Conservation (phyloP, 1,140 invertebrate genomes). For the Orussus abietinus region DNA sequence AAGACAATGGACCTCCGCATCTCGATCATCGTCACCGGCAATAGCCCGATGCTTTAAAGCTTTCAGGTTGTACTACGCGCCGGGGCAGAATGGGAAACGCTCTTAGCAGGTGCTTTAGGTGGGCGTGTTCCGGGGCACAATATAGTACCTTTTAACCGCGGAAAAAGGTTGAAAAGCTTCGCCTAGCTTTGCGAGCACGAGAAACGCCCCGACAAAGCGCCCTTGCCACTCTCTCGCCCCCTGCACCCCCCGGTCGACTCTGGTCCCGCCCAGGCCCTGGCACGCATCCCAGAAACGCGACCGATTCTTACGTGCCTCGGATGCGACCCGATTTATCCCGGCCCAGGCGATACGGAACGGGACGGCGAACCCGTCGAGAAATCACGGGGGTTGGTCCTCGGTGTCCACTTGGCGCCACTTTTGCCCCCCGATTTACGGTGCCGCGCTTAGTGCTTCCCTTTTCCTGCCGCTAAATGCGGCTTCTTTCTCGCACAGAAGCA, state of each 20-base stretch:
- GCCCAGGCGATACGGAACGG: too few relatives aligned
- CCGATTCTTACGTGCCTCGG: background rate
- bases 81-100: constrained; percentile 10
- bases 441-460: too few relatives aligned
- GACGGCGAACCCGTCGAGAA: too few relatives aligned
- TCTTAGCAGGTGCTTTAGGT: constrained; percentile 15
- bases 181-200: constrained; percentile 9
- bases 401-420: too few relatives aligned
- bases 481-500: too few relatives aligned
- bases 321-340: background rate
- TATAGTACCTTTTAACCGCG: constrained; percentile 20
- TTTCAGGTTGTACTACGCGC: constrained; percentile 9
- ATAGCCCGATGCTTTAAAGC: constrained; percentile 5
- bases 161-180: constrained; percentile 19
- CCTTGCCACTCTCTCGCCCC: background rate
- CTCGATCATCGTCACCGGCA: background rate
- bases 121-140: constrained; percentile 12
- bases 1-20: constrained; percentile 5
- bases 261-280: background rate
- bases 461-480: too few relatives aligned
- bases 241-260: constrained; percentile 7
- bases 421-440: too few relatives aligned
- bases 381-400: too few relatives aligned
- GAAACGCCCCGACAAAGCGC: constrained; percentile 1
- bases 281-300: constrained; percentile 1